A percentile compares a stretch with the other conserved stretches of the same genome.
These are phyloP conservation scores for Danaus chrysippus DNA, from an alignment of 2,888 invertebrate genomes.

Conservation along the genomic window DNA sequence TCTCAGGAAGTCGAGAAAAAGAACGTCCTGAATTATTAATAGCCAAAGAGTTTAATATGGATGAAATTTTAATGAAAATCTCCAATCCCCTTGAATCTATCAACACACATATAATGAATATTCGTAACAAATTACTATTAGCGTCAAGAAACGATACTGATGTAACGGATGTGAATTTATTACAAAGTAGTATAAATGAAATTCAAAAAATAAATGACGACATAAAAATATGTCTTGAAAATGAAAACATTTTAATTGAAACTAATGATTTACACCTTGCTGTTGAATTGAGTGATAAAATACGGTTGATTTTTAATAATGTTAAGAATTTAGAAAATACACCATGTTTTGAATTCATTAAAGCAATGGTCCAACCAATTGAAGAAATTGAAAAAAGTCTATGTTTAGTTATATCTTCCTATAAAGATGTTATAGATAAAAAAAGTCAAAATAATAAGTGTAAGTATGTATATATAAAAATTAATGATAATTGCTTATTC, in stretches of 20 bases:
- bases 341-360: slow-evolving; percentile 39
- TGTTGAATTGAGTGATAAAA: slow-evolving; percentile 56
- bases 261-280: slow-evolving; percentile 51
- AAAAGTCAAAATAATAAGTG: slow-evolving; percentile 45
- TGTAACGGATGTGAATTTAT: slow-evolving; percentile 52
- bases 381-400: slow-evolving; percentile 53
- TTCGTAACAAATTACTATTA: not conserved
- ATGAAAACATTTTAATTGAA: slow-evolving; percentile 40
- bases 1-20: not conserved
- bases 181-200: slow-evolving; percentile 58
- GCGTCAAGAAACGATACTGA: slow-evolving; percentile 39
- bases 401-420: slow-evolving; percentile 42
- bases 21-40: not conserved
- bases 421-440: slow-evolving; percentile 32
- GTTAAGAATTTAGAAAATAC: slow-evolving; percentile 52
- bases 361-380: slow-evolving; percentile 49
- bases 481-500: slow-evolving; percentile 3
- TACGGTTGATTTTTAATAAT: slow-evolving; percentile 55
- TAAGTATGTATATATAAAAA: slow-evolving; percentile 36
- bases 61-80: slow-evolving; percentile 7
- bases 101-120: not conserved
- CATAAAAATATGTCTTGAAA: slow-evolving; percentile 50
- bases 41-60: not conserved
- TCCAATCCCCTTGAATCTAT: slow-evolving; percentile 6
- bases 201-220: slow-evolving; percentile 60